Evolutionary conservation across 2,888 invertebrate species (phyloP).

Genomic region (Leptinotarsa tumamoca): DNA sequence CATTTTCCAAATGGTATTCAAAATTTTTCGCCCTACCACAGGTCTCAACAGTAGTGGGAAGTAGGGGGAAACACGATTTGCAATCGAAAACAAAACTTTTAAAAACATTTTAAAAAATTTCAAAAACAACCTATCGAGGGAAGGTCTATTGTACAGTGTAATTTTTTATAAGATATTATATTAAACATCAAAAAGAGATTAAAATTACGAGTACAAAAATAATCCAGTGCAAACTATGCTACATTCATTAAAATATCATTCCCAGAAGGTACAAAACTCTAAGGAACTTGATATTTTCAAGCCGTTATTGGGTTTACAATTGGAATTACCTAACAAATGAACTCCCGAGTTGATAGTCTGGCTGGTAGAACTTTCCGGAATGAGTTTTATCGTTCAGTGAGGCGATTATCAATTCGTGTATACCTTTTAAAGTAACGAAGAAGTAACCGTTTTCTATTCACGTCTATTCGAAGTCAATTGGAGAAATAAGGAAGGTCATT

Average conservation of each 20-base stretch:
- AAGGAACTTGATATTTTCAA: constrained; percentile 44
- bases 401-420: constrained; percentile 10
- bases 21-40: too few species aligned
- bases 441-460: not conserved
- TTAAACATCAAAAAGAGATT: not conserved
- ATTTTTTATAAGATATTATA: too few species aligned
- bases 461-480: not conserved
- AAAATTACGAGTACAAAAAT: not conserved
- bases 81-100: too few species aligned
- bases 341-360: constrained; percentile 48
- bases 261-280: not conserved
- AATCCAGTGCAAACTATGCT: not conserved
- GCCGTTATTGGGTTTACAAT: constrained; percentile 39
- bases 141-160: too few species aligned
- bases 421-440: not conserved
- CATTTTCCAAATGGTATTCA: too few species aligned
- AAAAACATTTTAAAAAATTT: too few species aligned
- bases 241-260: not conserved
- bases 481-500: not conserved
- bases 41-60: too few species aligned
- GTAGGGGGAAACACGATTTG: too few species aligned
- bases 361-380: constrained; percentile 47
- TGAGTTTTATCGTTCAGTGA: constrained; percentile 8
- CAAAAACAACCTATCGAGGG: too few species aligned
- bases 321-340: constrained; percentile 49